phyloP scores from a whole-genome alignment of 2,888 invertebrate genomes.

The Chironomus tentans region DNA sequence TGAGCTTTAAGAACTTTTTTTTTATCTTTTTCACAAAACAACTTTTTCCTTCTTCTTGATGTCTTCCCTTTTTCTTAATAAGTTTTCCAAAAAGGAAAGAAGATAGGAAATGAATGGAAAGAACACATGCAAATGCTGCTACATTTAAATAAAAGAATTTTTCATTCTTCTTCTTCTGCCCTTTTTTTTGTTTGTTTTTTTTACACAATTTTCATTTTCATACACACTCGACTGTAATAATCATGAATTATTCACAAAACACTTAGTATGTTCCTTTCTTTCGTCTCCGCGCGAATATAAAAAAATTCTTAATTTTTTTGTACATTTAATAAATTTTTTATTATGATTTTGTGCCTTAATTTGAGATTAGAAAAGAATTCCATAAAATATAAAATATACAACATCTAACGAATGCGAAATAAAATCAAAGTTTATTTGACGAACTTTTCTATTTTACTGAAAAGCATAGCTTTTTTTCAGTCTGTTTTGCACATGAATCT shows the following conservation, averaged over 20 bases:
- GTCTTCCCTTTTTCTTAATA: no score
- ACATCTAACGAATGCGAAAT: slow-evolving; percentile 18
- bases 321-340: background rate
- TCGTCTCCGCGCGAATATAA: background rate
- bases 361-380: background rate
- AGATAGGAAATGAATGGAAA: background rate
- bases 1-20: background rate
- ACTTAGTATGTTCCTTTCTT: background rate
- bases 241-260: background rate
- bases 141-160: background rate
- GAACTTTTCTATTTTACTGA: slow-evolving; percentile 26
- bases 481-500: background rate
- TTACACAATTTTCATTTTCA: background rate
- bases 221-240: background rate
- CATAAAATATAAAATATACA: slow-evolving; percentile 11
- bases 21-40: background rate
- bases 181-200: background rate
- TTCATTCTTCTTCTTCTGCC: no score
- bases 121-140: background rate
- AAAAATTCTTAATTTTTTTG: background rate
- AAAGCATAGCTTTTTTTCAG: background rate
- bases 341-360: background rate
- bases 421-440: slow-evolving; percentile 20
- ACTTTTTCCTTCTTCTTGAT: no score
- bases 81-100: no score